Evolutionary conservation across 2,113 vertebrate species (phyloP).

Genomic region (Engraulis encrasicolus): DNA sequence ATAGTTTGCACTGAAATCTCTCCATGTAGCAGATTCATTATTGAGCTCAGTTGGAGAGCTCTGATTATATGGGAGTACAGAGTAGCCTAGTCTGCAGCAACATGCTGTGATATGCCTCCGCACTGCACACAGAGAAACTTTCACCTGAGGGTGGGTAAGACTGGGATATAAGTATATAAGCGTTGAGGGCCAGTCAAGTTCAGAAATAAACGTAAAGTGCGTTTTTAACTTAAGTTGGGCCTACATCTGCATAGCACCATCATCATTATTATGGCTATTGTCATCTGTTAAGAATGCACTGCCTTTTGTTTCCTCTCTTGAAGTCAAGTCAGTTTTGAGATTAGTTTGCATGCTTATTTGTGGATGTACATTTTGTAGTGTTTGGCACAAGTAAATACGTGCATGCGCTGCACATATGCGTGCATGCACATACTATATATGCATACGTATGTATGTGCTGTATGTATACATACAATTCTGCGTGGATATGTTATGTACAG

Average conservation of each 20-base stretch:
- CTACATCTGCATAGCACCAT: background rate
- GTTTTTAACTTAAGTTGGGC: background rate
- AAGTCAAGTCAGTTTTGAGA: background rate
- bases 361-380: background rate
- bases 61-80: slow-evolving; percentile 18
- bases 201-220: background rate
- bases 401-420: background rate
- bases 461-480: background rate
- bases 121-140: slow-evolving; percentile 23
- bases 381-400: too few species aligned
- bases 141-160: slow-evolving; percentile 35
- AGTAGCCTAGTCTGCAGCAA: slow-evolving; percentile 19
- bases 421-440: background rate
- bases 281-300: background rate
- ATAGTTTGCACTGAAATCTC: slow-evolving; percentile 67
- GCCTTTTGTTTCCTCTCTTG: background rate
- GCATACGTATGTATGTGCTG: background rate
- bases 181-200: background rate
- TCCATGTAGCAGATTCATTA: slow-evolving; percentile 62
- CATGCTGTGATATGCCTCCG: background rate
- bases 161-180: too few species aligned
- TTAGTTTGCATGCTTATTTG: background rate
- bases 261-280: background rate
- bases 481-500: background rate
- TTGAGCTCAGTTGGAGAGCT: slow-evolving; percentile 49